These are phyloP conservation scores for Helogale parvula DNA, from an alignment of 2,113 vertebrate genomes.

Conservation along the genomic window DNA sequence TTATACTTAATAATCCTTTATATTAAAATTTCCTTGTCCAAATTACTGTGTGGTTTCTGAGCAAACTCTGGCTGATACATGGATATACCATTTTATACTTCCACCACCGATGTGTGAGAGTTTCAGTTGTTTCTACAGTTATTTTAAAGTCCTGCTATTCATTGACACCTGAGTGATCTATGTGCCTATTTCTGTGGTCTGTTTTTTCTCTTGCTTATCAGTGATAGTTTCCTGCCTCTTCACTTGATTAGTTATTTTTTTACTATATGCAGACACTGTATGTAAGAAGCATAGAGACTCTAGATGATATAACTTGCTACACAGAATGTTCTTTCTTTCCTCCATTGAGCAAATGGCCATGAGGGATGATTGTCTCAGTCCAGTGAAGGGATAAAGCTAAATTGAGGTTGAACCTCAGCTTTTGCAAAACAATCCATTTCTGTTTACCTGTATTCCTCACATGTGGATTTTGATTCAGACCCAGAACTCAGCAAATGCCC, in stretches of 20 bases:
- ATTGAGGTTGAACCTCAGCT: background rate
- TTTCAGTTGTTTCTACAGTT: background rate
- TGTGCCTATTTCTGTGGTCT: background rate
- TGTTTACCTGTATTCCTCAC: background rate
- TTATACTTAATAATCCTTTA: background rate
- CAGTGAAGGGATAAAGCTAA: background rate
- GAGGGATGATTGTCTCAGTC: background rate
- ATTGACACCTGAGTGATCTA: background rate
- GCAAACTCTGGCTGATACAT: background rate
- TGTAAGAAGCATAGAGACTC: background rate
- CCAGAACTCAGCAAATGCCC: background rate
- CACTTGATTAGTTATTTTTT: background rate
- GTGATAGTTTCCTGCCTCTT: background rate
- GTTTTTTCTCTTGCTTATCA: background rate
- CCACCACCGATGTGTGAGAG: background rate
- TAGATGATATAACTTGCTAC: background rate
- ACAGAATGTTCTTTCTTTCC: background rate
- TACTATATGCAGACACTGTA: background rate
- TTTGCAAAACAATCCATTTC: background rate
- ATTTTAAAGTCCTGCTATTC: background rate
- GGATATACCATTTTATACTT: background rate
- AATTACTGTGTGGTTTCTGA: background rate
- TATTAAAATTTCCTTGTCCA: background rate
- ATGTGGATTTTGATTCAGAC: background rate
- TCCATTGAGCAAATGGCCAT: background rate